A percentile compares a stretch with the other conserved stretches of the same genome.
These are phyloP conservation scores for Ridgeia piscesae DNA, from an alignment of 1,140 invertebrate genomes.

Conservation along the genomic window DNA sequence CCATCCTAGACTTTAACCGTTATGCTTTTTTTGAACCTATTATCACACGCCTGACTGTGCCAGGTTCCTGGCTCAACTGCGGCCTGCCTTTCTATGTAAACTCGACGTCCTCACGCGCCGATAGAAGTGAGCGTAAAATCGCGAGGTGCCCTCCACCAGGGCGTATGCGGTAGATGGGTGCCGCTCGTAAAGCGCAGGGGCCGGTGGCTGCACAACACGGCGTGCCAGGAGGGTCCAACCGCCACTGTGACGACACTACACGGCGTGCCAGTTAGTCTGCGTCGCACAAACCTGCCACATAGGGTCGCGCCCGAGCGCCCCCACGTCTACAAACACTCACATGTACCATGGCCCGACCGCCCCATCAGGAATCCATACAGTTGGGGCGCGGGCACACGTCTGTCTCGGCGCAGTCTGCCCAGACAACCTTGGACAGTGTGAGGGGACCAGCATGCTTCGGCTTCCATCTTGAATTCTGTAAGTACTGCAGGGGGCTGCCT, in stretches of 20 bases:
- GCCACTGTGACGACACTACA: background rate
- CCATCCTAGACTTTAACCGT: background rate
- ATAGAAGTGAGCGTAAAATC: background rate
- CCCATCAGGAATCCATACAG: background rate
- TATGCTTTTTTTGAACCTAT: background rate
- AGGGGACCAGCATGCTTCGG: background rate
- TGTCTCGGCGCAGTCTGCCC: background rate
- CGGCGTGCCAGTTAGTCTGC: background rate
- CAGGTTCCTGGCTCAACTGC: background rate
- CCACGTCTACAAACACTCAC: background rate
- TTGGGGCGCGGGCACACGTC: background rate
- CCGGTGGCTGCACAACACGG: too few relatives aligned
- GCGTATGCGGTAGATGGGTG: background rate
- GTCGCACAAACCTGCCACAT: background rate
- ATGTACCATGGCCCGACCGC: background rate
- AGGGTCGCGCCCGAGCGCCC: background rate
- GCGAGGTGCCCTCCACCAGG: background rate
- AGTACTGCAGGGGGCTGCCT: background rate
- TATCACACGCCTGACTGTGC: background rate
- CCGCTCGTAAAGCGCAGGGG: background rate
- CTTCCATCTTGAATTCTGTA: slow-evolving; percentile 5
- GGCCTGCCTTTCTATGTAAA: background rate
- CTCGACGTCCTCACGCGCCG: too few relatives aligned
- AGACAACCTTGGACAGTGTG: background rate
- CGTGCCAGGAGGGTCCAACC: background rate